Percentiles rank a stretch among this genome's conserved stretches.
Evolutionary conservation across 1,140 invertebrate species (phyloP).

Genomic region (Matsumurasca onukii): DNA sequence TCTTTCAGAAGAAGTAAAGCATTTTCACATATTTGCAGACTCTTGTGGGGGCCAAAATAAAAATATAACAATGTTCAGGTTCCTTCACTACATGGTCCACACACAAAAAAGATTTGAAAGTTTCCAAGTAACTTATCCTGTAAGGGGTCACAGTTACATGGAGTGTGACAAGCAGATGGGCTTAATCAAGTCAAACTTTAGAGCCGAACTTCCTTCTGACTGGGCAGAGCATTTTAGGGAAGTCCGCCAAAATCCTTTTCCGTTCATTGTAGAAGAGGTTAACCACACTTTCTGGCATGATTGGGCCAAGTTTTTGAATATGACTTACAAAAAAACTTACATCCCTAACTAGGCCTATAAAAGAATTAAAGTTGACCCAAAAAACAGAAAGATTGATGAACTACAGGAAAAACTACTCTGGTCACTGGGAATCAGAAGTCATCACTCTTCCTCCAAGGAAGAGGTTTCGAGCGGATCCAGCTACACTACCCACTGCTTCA

Average conservation of each 20-base stretch:
- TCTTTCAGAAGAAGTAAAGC: conserved; percentile 9
- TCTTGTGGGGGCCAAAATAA: conserved; percentile 29
- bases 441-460: conserved; percentile 18
- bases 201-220: conserved; percentile 18
- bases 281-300: conserved; percentile 6
- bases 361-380: conserved; percentile 20
- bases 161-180: conserved; percentile 32
- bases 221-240: conserved; percentile 25
- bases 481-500: conserved; percentile 25
- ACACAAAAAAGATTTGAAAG: conserved; percentile 23
- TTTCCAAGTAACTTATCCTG: conserved; percentile 30
- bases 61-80: conserved; percentile 29
- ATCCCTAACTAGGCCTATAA: conserved; percentile 28
- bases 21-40: no score
- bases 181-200: conserved; percentile 23
- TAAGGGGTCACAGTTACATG: conserved; percentile 29
- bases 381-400: conserved; percentile 23
- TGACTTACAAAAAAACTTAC: conserved; percentile 13
- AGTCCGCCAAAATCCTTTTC: conserved; percentile 30
- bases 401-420: conserved; percentile 27
- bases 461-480: conserved; percentile 12
- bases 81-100: conserved; percentile 38
- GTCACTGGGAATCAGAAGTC: conserved; percentile 18
- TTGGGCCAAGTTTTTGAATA: conserved; percentile 19
- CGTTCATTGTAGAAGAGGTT: conserved; percentile 29